These are phyloP conservation scores for Drosophila auraria DNA, from an alignment of 1,140 invertebrate genomes.

Conservation along the genomic window DNA sequence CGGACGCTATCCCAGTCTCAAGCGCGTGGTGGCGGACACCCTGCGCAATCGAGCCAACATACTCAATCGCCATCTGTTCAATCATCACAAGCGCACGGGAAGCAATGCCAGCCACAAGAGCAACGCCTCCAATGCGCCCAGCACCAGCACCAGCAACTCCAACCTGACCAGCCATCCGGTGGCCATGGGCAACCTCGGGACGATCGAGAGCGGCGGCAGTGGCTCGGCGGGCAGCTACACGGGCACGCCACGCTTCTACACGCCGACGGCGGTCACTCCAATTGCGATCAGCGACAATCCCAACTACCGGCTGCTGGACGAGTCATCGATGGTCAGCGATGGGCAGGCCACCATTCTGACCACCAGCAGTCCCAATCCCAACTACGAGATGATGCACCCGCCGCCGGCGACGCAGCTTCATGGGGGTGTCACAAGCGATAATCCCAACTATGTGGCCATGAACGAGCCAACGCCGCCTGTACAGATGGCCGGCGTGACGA, in stretches of 20 bases:
- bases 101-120: conserved; percentile 81
- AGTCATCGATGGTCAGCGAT: conserved; percentile 50
- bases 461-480: conserved; percentile 23
- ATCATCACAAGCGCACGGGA: conserved; percentile 71
- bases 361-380: conserved; percentile 71
- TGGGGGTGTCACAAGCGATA: conserved; percentile 36
- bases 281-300: conserved; percentile 69
- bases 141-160: conserved; percentile 67
- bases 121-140: conserved; percentile 69
- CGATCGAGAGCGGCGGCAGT: conserved; percentile 82
- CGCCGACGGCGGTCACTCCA: conserved; percentile 60
- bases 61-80: conserved; percentile 67
- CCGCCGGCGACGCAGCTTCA: not conserved
- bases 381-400: conserved; percentile 77
- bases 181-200: conserved; percentile 70
- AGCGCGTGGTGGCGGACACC: conserved; percentile 62
- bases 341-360: conserved; percentile 50
- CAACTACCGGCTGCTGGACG: conserved; percentile 70
- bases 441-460: conserved; percentile 70
- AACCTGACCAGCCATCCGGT: conserved; percentile 68
- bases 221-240: conserved; percentile 77
- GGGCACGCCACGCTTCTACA: conserved; percentile 69
- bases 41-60: conserved; percentile 50
- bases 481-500: conserved; percentile 28
- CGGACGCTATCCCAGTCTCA: conserved; percentile 61